Base-by-base conservation (phyloP, 1,140 invertebrate genomes). In the Rhyacophila brunnea region DNA sequence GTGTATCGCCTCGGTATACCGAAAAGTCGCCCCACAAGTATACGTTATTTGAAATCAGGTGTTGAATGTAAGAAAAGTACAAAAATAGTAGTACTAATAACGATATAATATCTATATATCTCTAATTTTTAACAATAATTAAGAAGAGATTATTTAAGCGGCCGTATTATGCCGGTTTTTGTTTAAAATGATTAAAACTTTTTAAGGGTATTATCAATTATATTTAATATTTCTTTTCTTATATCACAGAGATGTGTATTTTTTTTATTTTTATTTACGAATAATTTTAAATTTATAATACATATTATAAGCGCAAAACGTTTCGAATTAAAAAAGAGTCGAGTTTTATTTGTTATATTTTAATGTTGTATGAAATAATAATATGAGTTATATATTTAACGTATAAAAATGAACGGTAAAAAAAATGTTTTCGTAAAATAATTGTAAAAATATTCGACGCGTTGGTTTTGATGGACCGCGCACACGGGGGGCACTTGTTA, bases 181-280 rank as follows among this genome's bases (percentile, higher is more conserved):
- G 3, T 28, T 36, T 35, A 38, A 36, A 50, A 36, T 17, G 34
- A 19, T 50, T 36, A 50, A 38, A 50, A 35, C 34, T 50, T 50
- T 50, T 50, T 36, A 50, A 36, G 48, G 38, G 28, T 36, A 36
- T 50, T 50, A 35, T 20, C 35, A 50, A 50, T 36, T 52, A 52
- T 40, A 18, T 52, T 52, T 43, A 52, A 52, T 52, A 52, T 52
- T 52, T 52, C 48, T 51, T 40, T 43, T 52, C 36, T 43, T 52
- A 42, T 52, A 52, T 52, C 50, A 52, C 50, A 52, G 50, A 52
- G 38, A 38, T 43, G 38, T 38, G 50, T 50, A 35, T 50, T 36
- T 50, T n/a, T 50, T 50, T 36, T 40, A 40, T 50, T 20, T 50
- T 36, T 50, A 28, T 28, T 28, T 28, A 28, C 23, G 23, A 28